Conservation (phyloP, 2,888 invertebrate genomes). For the Lordiphosa fenestrarum region DNA sequence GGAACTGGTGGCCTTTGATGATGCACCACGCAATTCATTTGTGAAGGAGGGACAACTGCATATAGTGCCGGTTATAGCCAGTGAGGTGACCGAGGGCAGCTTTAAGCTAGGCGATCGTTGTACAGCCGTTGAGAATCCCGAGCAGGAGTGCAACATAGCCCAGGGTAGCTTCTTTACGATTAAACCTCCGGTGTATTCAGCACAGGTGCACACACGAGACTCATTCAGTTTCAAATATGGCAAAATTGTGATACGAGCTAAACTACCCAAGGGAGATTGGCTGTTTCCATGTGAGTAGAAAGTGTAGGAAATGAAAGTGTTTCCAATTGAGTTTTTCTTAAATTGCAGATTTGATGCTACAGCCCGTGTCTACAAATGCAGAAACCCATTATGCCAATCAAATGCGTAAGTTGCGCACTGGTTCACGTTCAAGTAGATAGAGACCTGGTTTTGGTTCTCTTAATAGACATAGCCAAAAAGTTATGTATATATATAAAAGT, state of each 20-base stretch:
- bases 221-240: slow-evolving; percentile 87
- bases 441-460: background rate
- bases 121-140: slow-evolving; percentile 81
- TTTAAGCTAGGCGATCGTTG: slow-evolving; percentile 80
- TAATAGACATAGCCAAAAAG: background rate
- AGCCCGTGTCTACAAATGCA: slow-evolving; percentile 84
- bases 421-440: background rate
- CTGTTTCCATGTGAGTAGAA: slow-evolving; percentile 85
- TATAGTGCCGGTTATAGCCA: slow-evolving; percentile 78
- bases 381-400: slow-evolving; percentile 81
- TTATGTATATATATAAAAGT: no score
- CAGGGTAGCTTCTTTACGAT: slow-evolving; percentile 80
- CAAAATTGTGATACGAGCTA: slow-evolving; percentile 85
- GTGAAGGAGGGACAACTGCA: slow-evolving; percentile 73
- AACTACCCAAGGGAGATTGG: slow-evolving; percentile 89
- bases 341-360: slow-evolving; percentile 84
- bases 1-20: slow-evolving; percentile 81
- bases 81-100: slow-evolving; percentile 52
- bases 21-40: slow-evolving; percentile 70
- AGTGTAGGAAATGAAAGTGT: no score
- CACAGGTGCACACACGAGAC: slow-evolving; percentile 84
- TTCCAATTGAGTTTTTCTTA: no score
- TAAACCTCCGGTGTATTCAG: slow-evolving; percentile 86
- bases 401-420: slow-evolving; percentile 81
- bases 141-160: slow-evolving; percentile 73